phyloP scores from a whole-genome alignment of 1,140 invertebrate genomes.

The Drosophila tristis region DNA sequence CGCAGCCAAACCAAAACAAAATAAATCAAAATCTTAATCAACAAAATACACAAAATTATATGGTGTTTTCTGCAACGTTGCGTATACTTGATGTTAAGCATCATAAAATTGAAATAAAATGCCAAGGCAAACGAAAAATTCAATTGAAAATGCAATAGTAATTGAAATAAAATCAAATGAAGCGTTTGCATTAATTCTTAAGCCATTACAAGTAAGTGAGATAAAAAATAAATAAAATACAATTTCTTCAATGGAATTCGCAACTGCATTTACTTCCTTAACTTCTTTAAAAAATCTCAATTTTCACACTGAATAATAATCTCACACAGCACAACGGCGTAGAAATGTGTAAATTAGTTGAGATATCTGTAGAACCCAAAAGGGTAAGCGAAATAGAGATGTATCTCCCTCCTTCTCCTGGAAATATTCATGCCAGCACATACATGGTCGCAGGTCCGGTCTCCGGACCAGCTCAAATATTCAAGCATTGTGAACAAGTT shows the following conservation, averaged over 20 bases:
- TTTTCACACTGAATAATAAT: not conserved
- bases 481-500: conserved; percentile 60
- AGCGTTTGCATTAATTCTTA: conserved; percentile 64
- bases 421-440: conserved; percentile 22
- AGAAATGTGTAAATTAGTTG: too few species aligned
- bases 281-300: not conserved
- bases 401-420: not conserved
- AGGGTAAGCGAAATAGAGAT: too few species aligned
- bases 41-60: conserved; percentile 31
- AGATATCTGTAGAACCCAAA: too few species aligned
- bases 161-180: conserved; percentile 50
- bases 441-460: conserved; percentile 14
- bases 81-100: conserved; percentile 35
- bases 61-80: conserved; percentile 38
- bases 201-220: conserved; percentile 60
- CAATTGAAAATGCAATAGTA: not conserved
- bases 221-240: conserved; percentile 51
- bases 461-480: conserved; percentile 50
- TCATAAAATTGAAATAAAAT: conserved; percentile 36
- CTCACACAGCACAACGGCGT: not conserved
- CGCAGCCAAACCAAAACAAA: conserved; percentile 18
- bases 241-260: conserved; percentile 57
- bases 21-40: conserved; percentile 33
- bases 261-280: conserved; percentile 4
- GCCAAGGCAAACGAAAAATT: not conserved